A percentile compares a stretch with the other conserved stretches of the same genome.
Conservation (phyloP, 2,797 vertebrate species). For the Threskiornis aethiopicus region DNA sequence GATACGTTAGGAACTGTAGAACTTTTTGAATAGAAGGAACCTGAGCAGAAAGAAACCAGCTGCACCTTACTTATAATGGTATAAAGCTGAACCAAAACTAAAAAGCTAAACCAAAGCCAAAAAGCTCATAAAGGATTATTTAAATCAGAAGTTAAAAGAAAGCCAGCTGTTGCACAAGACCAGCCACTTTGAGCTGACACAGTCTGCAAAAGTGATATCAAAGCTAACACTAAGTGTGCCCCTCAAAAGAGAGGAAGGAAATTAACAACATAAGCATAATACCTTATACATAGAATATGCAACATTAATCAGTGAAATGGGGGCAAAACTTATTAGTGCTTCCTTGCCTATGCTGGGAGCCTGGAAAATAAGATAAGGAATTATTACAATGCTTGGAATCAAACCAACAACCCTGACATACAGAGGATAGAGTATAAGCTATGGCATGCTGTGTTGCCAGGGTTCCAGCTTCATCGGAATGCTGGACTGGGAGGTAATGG, state of each 20-base stretch:
- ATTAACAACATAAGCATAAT: background rate
- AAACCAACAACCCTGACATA: background rate
- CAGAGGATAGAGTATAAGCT: background rate
- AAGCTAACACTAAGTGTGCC: background rate
- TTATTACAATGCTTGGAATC: background rate
- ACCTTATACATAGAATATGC: background rate
- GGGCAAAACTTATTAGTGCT: background rate
- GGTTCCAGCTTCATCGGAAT: background rate
- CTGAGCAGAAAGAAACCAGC: background rate
- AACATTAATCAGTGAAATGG: background rate
- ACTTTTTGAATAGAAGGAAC: background rate
- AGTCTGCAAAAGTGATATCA: background rate
- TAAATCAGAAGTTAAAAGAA: background rate
- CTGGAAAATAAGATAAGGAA: background rate
- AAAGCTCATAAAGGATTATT: background rate
- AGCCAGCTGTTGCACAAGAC: background rate
- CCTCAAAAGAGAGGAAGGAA: background rate
- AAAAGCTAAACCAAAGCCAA: background rate
- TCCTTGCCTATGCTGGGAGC: background rate
- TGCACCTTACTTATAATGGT: too few relatives aligned
- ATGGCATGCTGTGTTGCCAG: background rate
- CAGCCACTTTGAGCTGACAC: background rate
- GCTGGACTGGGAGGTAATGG: accelerated
- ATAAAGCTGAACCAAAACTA: background rate
- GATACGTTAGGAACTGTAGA: background rate